These are phyloP conservation scores for Asbolus verrucosus DNA, from an alignment of 1,140 invertebrate species.

Conservation along the genomic window DNA sequence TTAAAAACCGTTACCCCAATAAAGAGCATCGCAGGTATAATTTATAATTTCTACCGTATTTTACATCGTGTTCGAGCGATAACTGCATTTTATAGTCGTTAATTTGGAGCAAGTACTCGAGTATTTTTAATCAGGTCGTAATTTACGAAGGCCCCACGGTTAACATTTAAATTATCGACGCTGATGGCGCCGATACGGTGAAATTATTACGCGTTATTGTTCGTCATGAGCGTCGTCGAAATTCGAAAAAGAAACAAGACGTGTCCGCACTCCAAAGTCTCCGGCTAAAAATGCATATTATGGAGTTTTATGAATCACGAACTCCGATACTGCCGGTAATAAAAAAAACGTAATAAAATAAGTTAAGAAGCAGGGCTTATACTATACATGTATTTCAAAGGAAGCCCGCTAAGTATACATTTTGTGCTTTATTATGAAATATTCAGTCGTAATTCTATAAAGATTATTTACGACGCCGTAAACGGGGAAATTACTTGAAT, in stretches of 20 bases:
- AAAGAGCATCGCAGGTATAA: conserved; percentile 19
- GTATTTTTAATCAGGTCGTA: conserved; percentile 46
- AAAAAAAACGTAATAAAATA: conserved; percentile 18
- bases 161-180: conserved; percentile 35
- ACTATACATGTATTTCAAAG: not conserved
- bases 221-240: not conserved
- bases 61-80: conserved; percentile 37
- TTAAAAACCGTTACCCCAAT: too few species aligned
- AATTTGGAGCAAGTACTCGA: conserved; percentile 42
- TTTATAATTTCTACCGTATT: conserved; percentile 41
- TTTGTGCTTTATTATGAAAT: conserved; percentile 32
- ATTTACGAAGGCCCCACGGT: conserved; percentile 7
- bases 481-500: conserved; percentile 10
- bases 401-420: conserved; percentile 15
- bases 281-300: not conserved
- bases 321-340: not conserved
- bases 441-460: conserved; percentile 35
- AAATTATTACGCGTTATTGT: conserved; percentile 15
- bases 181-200: conserved; percentile 1
- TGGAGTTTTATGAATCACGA: conserved; percentile 14
- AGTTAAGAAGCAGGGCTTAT: not conserved
- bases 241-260: too few species aligned
- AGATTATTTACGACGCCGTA: conserved; percentile 34
- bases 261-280: too few species aligned
- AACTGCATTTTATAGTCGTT: conserved; percentile 48